Evolutionary conservation across 2,888 invertebrate species (phyloP).

Genomic region (Clostera curtula): DNA sequence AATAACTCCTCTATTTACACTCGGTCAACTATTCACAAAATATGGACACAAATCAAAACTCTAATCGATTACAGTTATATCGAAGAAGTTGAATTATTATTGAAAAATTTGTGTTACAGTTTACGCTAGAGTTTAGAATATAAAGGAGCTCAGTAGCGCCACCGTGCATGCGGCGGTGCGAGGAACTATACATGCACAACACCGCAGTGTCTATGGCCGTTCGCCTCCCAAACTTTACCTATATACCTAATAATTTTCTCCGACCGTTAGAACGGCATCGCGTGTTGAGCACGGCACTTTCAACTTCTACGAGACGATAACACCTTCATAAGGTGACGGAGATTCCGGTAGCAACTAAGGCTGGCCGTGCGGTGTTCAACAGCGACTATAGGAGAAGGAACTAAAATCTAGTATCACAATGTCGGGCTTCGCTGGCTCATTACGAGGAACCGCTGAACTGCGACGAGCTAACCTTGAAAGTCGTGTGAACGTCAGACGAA

Average conservation of each 20-base stretch:
- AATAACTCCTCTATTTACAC: constrained; percentile 49
- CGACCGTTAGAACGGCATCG: constrained; percentile 44
- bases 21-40: constrained; percentile 56
- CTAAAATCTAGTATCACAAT: constrained; percentile 76
- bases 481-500: too few relatives aligned
- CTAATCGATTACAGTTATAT: constrained; percentile 55
- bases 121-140: constrained; percentile 73
- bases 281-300: constrained; percentile 39
- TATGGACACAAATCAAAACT: constrained; percentile 54
- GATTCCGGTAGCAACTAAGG: constrained; percentile 40
- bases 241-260: constrained; percentile 65
- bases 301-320: constrained; percentile 28
- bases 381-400: constrained; percentile 61
- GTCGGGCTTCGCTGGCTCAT: constrained; percentile 63
- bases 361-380: constrained; percentile 38
- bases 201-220: constrained; percentile 69
- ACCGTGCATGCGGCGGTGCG: constrained; percentile 65
- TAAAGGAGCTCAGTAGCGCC: constrained; percentile 66
- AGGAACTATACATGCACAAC: constrained; percentile 74
- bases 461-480: constrained; percentile 20
- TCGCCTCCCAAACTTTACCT: constrained; percentile 67
- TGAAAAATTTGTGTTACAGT: constrained; percentile 62
- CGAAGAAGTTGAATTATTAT: constrained; percentile 51
- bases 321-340: constrained; percentile 40
- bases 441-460: constrained; percentile 49